Conservation (phyloP, 2,113 vertebrate genomes). For the Nerophis lumbriciformis region DNA sequence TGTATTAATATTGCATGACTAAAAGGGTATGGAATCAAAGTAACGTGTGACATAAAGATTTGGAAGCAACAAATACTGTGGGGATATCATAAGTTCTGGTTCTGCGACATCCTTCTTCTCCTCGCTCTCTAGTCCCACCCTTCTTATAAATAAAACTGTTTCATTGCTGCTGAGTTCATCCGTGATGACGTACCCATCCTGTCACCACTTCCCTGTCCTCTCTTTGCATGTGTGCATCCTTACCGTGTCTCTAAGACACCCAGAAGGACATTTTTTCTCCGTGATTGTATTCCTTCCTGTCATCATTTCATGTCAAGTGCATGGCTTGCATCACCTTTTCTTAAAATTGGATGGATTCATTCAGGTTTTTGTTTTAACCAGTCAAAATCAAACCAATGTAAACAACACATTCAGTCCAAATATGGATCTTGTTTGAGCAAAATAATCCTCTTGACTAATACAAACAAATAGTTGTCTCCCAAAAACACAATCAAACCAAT, state of each 20-base stretch:
- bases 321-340: constrained; percentile 64
- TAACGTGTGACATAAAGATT: neutral
- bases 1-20: no score
- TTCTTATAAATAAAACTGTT: neutral
- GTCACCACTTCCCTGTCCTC: constrained; percentile 43
- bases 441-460: constrained; percentile 50
- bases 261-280: neutral
- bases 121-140: neutral
- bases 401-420: constrained; percentile 61
- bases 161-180: neutral
- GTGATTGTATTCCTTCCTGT: constrained; percentile 5
- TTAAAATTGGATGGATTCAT: constrained; percentile 63
- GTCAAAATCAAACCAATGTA: constrained; percentile 59
- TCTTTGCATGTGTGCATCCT: constrained; percentile 48
- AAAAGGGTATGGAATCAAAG: no score
- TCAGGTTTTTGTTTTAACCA: constrained; percentile 60
- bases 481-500: constrained; percentile 63
- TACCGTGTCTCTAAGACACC: constrained; percentile 16
- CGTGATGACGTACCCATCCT: neutral
- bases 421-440: constrained; percentile 64
- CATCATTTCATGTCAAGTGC: constrained; percentile 48
- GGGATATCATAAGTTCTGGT: constrained; percentile 9
- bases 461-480: constrained; percentile 24
- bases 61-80: neutral
- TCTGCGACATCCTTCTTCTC: neutral